phyloP scores from a whole-genome alignment of 2,888 invertebrate genomes.

The Tromatobia lineatoria region DNA sequence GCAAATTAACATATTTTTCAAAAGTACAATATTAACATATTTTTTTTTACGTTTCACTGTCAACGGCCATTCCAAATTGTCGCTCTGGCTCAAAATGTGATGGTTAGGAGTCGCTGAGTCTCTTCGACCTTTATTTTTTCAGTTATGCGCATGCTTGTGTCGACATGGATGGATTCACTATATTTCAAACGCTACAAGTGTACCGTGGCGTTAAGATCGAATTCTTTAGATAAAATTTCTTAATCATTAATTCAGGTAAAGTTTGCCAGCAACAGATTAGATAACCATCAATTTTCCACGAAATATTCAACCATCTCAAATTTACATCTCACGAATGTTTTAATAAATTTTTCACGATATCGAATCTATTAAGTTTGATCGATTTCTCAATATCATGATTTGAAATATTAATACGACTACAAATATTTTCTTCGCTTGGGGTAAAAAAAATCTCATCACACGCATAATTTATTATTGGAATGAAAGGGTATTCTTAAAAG shows the following conservation, averaged over 20 bases:
- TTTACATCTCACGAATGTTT: no score
- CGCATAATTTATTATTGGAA: no score
- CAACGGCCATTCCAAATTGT: neutral
- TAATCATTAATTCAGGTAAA: neutral
- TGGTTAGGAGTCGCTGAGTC: neutral
- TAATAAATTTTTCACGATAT: no score
- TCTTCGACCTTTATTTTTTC: constrained; percentile 1
- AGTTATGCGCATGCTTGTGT: constrained; percentile 20
- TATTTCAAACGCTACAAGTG: neutral
- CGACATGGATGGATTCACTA: neutral
- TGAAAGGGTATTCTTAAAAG: no score
- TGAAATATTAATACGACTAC: no score
- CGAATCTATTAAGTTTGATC: no score
- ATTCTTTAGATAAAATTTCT: constrained; percentile 2
- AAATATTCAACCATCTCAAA: neutral
- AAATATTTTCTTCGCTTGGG: no score
- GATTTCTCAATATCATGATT: no score
- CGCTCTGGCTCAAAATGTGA: neutral
- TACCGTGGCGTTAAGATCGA: constrained; percentile 2
- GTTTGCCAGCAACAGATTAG: neutral
- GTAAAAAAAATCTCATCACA: no score
- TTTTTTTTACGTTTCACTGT: neutral
- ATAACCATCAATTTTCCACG: neutral
- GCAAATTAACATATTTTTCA: no score
- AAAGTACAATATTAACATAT: neutral